Conservation (phyloP, 2,888 invertebrate species). For the Acanthosepion lycidas region DNA sequence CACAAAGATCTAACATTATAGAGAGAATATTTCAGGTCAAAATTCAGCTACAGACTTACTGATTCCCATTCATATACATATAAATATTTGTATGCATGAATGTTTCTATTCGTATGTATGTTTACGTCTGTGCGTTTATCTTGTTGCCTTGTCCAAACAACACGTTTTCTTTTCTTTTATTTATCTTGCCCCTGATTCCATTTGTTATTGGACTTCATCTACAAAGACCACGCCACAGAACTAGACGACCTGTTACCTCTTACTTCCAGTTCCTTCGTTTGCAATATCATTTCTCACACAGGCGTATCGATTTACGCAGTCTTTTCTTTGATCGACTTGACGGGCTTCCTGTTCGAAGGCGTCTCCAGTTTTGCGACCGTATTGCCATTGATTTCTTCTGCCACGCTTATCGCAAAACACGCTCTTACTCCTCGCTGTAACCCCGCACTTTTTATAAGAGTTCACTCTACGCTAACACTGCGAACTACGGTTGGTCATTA, state of each 20-base stretch:
- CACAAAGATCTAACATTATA: no score
- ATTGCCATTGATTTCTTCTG: background rate
- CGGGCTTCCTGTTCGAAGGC: constrained; percentile 8
- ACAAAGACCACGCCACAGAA: background rate
- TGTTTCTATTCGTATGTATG: background rate
- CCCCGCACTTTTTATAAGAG: background rate
- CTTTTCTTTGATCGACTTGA: constrained; percentile 6
- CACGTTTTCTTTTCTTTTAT: background rate
- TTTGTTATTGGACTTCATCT: background rate
- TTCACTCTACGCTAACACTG: background rate
- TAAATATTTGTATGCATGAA: background rate
- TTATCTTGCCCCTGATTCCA: background rate
- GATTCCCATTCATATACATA: background rate
- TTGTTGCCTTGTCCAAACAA: background rate
- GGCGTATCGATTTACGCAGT: background rate
- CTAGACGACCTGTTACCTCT: background rate
- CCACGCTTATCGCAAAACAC: background rate
- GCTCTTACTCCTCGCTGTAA: background rate
- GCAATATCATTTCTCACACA: background rate
- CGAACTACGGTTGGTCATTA: background rate
- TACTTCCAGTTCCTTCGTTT: background rate
- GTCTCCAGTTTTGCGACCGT: background rate
- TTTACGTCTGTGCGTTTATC: background rate
- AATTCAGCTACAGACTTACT: background rate
- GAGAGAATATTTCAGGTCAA: no score